Base-by-base conservation (phyloP, 2,797 vertebrate genomes). In the Gymnoscopelus microlampas region DNA sequence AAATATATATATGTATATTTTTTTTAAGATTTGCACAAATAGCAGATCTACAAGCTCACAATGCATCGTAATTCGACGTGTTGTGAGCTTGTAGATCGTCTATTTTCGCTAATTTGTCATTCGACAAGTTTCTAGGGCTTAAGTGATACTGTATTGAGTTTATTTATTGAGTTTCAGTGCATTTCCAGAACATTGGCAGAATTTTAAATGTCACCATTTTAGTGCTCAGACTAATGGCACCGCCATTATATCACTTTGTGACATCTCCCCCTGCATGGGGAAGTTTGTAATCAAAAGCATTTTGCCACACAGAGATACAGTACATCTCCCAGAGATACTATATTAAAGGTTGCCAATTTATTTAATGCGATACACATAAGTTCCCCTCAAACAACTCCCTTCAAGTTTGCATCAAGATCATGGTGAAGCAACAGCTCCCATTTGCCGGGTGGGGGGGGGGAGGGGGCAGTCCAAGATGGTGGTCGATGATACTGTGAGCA, bases 301-400 rank as follows among this genome's bases (percentile, higher is more conserved):
- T 62, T 60, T 65, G 4, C 53, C 55, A 62, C 66, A 65, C 62
- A 78, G 58, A 65, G 62, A 70, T 71, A 35, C 32, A 35, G 32
- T 35, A 35, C 32, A 5, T 35, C 32, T 35, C 32, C 5, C 32
- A 5, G 32, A 5, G 32, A 35, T 35, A 35, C 32, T 35, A 35
- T 50, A 69, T 79, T 68, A 58, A 59, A 53, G 4, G 53, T 59
- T 68, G 64, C 82, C 61, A 76, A 56, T 61, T 66, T 76, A 67
- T 80, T 78, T 84, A 74, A 47, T 73, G 68, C 63, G 73, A 59
- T 63, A 73, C 15, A 59, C 54, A 82, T 83, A 80, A 81, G 80
- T 60, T 53, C 49, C 51, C 44, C 60, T 76, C 53, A 60, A 73
- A 82, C 69, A 75, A 77, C 66, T 68, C 67, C 39, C 69, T 79